A percentile compares a stretch with the other conserved stretches of the same genome.
Conservation (phyloP, 1,140 invertebrate genomes). For the Chrysomallon squamiferum region DNA sequence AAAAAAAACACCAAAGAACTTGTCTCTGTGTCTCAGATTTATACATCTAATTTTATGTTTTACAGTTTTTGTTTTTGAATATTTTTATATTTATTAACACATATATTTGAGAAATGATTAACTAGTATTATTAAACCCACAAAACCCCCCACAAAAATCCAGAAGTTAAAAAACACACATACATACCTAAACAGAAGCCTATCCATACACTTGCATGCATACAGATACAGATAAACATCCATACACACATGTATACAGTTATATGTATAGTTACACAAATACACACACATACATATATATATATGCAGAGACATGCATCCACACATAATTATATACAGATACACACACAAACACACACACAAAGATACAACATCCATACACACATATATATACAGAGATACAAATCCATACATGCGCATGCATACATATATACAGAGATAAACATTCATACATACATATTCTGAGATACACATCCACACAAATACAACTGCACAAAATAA, state of each 20-base stretch:
- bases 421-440: not conserved
- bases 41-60: too few species aligned
- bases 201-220: too few species aligned
- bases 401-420: not conserved
- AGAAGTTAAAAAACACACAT: too few species aligned
- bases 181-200: too few species aligned
- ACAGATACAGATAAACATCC: not conserved
- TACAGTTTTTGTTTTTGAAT: too few species aligned
- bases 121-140: too few species aligned
- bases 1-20: too few species aligned
- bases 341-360: not conserved
- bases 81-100: too few species aligned
- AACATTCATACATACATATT: not conserved
- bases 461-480: not conserved
- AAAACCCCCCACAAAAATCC: too few species aligned
- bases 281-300: not conserved
- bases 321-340: not conserved
- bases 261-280: not conserved
- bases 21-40: too few species aligned
- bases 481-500: too few species aligned
- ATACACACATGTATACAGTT: slow-evolving; percentile 3
- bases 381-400: not conserved
- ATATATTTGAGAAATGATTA: too few species aligned
- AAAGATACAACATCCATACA: not conserved
- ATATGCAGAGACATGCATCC: not conserved